Conservation (phyloP, 2,797 vertebrate species). For the Girardinus metallicus region DNA sequence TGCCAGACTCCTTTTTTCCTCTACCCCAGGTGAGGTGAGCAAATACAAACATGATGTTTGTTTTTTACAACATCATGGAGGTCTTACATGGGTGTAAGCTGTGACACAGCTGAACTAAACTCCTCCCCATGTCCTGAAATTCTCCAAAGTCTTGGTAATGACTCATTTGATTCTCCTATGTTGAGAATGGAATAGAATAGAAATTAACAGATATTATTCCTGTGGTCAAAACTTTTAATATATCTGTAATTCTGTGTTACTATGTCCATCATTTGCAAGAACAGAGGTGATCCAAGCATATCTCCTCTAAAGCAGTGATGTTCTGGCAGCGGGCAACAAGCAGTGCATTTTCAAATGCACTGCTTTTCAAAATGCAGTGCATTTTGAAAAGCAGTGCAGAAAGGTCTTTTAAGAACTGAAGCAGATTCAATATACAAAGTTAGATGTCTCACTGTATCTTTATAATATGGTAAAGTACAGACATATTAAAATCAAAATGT, state of each 20-base stretch:
- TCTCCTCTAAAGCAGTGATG: no score
- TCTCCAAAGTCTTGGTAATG: neutral
- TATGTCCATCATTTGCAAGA: neutral
- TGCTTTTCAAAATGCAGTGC: no score
- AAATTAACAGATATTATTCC: neutral
- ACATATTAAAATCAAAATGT: neutral
- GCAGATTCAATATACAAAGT: neutral
- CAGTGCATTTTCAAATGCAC: no score
- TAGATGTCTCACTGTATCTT: neutral
- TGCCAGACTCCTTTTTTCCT: neutral
- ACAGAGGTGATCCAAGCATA: no score
- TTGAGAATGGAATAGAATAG: neutral
- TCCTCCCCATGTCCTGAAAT: neutral
- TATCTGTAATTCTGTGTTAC: neutral
- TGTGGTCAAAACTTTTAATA: neutral
- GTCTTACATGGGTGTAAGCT: neutral
- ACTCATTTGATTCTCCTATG: neutral
- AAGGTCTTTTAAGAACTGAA: neutral
- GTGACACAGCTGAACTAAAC: neutral
- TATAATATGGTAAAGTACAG: neutral
- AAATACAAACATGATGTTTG: neutral
- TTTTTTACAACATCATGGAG: no score
- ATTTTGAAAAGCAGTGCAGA: neutral
- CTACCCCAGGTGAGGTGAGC: neutral
- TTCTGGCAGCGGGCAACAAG: no score